Percentiles rank a stretch among this genome's conserved stretches.
Conservation (phyloP, 1,140 invertebrate genomes). For the Diabrotica undecimpunctata region DNA sequence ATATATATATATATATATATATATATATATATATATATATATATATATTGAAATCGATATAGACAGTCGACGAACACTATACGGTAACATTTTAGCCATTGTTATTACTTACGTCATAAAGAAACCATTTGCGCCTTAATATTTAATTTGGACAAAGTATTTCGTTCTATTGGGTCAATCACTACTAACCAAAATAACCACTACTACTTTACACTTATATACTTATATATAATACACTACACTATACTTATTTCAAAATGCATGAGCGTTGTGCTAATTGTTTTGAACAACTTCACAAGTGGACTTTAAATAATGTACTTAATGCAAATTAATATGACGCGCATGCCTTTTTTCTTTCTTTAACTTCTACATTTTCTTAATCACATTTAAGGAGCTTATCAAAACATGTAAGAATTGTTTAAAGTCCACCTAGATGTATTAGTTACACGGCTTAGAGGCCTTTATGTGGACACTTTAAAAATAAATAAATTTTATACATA, state of each 20-base stretch:
- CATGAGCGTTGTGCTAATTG: constrained; percentile 26
- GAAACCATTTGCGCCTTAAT: too few relatives aligned
- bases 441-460: neutral
- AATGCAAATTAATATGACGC: constrained; percentile 18
- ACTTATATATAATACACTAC: too few relatives aligned
- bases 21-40: too few relatives aligned
- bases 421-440: constrained; percentile 39
- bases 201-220: too few relatives aligned
- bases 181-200: neutral
- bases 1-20: too few relatives aligned
- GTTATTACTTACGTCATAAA: too few relatives aligned
- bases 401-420: constrained; percentile 42
- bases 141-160: too few relatives aligned
- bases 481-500: neutral
- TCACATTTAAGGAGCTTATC: constrained; percentile 22
- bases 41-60: too few relatives aligned
- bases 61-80: too few relatives aligned
- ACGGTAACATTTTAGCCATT: too few relatives aligned
- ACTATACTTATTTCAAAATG: constrained; percentile 5
- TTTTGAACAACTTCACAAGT: constrained; percentile 26
- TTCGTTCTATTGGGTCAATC: neutral
- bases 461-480: neutral
- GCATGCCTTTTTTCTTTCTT: constrained; percentile 13
- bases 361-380: constrained; percentile 15
- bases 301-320: constrained; percentile 41